These are phyloP conservation scores for Dissostichus mawsoni DNA, from an alignment of 2,113 vertebrate genomes.

Conservation along the genomic window DNA sequence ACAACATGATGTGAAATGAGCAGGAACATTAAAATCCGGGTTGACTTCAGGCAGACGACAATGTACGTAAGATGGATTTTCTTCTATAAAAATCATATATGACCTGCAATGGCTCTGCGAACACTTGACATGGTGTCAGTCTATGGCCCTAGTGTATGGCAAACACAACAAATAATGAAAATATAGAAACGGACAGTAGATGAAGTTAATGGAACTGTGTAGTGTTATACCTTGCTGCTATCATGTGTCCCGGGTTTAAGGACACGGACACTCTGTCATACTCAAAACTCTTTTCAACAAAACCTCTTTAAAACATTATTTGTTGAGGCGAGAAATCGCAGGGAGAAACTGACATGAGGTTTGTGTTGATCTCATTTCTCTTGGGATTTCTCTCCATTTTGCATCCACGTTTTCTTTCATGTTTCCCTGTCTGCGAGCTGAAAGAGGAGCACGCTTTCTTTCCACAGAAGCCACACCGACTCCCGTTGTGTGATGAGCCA, in stretches of 20 bases:
- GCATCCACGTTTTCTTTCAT: constrained; percentile 31
- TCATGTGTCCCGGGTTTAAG: constrained; percentile 23
- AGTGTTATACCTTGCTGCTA: constrained; percentile 29
- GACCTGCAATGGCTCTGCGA: constrained; percentile 8
- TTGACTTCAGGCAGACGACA: constrained; percentile 1
- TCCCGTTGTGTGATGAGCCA: constrained; percentile 21
- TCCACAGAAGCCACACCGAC: neutral
- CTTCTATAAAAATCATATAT: constrained; percentile 1
- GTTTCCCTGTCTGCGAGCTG: constrained; percentile 3
- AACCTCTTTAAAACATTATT: constrained; percentile 44
- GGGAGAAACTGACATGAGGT: constrained; percentile 35
- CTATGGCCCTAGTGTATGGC: constrained; percentile 37
- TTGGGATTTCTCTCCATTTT: constrained; percentile 14
- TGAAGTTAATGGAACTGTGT: constrained; percentile 62
- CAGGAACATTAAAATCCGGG: neutral
- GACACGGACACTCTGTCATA: constrained; percentile 32
- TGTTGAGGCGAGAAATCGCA: constrained; percentile 35
- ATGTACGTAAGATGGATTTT: neutral
- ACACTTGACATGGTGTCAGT: no score
- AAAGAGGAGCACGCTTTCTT: constrained; percentile 19
- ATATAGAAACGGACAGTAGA: constrained; percentile 33
- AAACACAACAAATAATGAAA: constrained; percentile 62
- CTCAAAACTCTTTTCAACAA: constrained; percentile 33
- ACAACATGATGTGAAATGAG: constrained; percentile 16
- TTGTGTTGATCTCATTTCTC: constrained; percentile 17